A percentile compares a stretch with the other conserved stretches of the same genome.
phyloP scores from a whole-genome alignment of 1,140 invertebrate genomes.

The Lepidurus arcticus region DNA sequence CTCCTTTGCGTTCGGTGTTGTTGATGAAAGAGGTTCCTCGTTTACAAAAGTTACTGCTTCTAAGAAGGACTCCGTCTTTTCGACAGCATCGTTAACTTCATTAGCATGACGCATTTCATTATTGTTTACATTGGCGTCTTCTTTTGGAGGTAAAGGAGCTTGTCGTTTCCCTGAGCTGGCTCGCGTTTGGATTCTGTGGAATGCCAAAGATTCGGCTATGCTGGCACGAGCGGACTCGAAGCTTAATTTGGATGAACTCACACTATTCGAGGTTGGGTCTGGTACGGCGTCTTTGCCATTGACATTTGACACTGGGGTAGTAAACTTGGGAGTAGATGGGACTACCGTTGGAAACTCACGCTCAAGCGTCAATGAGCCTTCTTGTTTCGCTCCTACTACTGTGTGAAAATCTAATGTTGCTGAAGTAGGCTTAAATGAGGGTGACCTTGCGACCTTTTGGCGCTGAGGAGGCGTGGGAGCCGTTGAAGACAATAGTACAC shows the following conservation, averaged over 20 bases:
- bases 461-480: background rate
- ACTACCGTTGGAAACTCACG: background rate
- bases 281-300: background rate
- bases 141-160: slow-evolving; percentile 37
- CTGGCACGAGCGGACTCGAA: slow-evolving; percentile 37
- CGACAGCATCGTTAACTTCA: background rate
- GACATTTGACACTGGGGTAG: background rate
- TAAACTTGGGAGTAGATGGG: background rate
- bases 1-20: background rate
- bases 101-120: background rate
- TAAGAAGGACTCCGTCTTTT: background rate
- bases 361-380: background rate
- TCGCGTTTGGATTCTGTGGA: slow-evolving; percentile 34
- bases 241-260: slow-evolving; percentile 31
- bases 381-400: slow-evolving; percentile 23
- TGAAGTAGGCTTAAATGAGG: slow-evolving; percentile 27
- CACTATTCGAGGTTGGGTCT: background rate
- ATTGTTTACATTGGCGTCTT: background rate
- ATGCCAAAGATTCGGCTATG: slow-evolving; percentile 36
- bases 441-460: slow-evolving; percentile 18
- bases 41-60: background rate
- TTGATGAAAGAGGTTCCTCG: background rate
- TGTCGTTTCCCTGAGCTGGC: slow-evolving; percentile 36
- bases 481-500: background rate
- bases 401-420: no score